Percentiles rank a stretch among this genome's conserved stretches.
Conservation (phyloP, 2,888 invertebrate genomes). For the Pycnomerus fuliginosus region DNA sequence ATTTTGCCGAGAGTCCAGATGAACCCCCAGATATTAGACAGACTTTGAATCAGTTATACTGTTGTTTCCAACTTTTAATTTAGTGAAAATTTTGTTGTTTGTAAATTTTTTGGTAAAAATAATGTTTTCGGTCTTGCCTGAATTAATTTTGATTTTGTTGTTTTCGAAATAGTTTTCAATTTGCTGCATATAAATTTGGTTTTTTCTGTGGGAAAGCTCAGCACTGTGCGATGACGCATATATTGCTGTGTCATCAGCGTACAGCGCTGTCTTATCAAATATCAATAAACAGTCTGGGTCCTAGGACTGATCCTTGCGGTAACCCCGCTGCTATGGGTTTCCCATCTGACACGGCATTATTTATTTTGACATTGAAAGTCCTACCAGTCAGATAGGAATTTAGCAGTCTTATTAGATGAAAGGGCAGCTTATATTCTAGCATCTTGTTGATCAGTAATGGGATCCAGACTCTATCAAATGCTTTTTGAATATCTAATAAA, state of each 20-base stretch:
- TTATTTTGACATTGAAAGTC: constrained; percentile 26
- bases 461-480: constrained; percentile 43
- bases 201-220: constrained; percentile 6
- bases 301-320: constrained; percentile 19
- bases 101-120: constrained; percentile 16
- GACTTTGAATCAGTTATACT: constrained; percentile 5
- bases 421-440: constrained; percentile 27
- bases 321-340: constrained; percentile 23
- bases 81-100: constrained; percentile 9
- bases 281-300: constrained; percentile 23
- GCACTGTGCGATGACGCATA: constrained; percentile 19
- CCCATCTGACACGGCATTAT: constrained; percentile 4
- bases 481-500: constrained; percentile 42
- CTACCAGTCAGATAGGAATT: constrained; percentile 31
- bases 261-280: constrained; percentile 22
- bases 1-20: constrained; percentile 14
- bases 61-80: constrained; percentile 14
- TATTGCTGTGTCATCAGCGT: constrained; percentile 27
- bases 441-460: constrained; percentile 38
- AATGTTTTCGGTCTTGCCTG: constrained; percentile 23
- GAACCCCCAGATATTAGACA: constrained; percentile 20
- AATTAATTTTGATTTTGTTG: constrained; percentile 22
- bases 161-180: no score
- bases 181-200: constrained; percentile 16
- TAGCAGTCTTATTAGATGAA: constrained; percentile 28